phyloP scores from a whole-genome alignment of 1,140 invertebrate genomes.

The Drosophila lacertosa region DNA sequence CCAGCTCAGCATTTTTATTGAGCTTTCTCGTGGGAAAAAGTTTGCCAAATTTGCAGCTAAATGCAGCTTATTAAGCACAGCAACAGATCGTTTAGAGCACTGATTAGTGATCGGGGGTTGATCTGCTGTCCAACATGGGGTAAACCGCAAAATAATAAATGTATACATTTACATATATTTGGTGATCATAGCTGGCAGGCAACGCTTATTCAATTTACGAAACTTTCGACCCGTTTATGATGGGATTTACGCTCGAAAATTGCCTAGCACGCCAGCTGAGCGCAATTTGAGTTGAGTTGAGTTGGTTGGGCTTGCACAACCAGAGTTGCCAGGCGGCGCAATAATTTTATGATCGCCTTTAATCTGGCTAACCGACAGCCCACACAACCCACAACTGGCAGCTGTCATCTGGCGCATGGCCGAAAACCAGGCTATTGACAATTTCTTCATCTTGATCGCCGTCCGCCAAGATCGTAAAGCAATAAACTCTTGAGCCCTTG shows the following conservation, averaged over 20 bases:
- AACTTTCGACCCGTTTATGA: constrained; percentile 41
- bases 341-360: constrained; percentile 49
- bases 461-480: constrained; percentile 72
- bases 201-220: constrained; percentile 42
- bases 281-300: constrained; percentile 27
- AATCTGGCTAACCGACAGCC: constrained; percentile 64
- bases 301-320: constrained; percentile 67
- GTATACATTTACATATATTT: constrained; percentile 12
- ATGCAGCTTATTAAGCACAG: constrained; percentile 38
- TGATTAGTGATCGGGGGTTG: neutral
- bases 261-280: constrained; percentile 31
- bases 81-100: constrained; percentile 34
- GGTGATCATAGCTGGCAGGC: constrained; percentile 22
- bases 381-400: constrained; percentile 31
- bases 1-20: constrained; percentile 65
- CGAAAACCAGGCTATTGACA: constrained; percentile 58
- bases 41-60: constrained; percentile 50
- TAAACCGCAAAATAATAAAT: constrained; percentile 26
- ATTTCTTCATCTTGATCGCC: constrained; percentile 52
- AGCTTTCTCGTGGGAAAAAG: constrained; percentile 60
- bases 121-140: neutral
- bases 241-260: constrained; percentile 51
- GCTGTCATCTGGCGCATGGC: constrained; percentile 67
- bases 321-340: constrained; percentile 69
- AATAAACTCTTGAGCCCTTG: constrained; percentile 54